Evolutionary conservation across 1,140 invertebrate species (phyloP).

Genomic region (Cotesia vestalis): DNA sequence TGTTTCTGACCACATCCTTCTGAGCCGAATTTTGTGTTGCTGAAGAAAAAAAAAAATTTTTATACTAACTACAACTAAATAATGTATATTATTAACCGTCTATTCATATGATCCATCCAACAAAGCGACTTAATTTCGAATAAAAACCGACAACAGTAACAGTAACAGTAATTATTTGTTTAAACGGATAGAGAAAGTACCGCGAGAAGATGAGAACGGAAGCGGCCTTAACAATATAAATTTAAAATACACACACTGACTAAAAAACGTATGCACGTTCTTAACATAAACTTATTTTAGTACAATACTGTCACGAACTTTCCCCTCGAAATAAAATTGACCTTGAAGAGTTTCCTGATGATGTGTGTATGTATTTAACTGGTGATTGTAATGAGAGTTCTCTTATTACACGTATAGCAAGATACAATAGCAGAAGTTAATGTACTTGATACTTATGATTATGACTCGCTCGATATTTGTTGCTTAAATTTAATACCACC

Average conservation of each 20-base stretch:
- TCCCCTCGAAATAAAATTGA: conserved; percentile 40
- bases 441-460: too few species aligned
- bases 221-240: background rate
- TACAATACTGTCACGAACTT: conserved; percentile 40
- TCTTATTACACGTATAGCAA: too few species aligned
- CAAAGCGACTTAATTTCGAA: background rate
- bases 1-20: conserved; percentile 54
- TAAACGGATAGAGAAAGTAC: background rate
- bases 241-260: background rate
- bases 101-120: too few species aligned
- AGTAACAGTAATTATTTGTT: too few species aligned
- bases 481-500: background rate
- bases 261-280: conserved; percentile 18
- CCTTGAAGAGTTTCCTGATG: conserved; percentile 41
- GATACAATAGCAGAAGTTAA: too few species aligned
- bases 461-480: background rate
- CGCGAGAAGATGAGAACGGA: background rate
- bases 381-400: background rate
- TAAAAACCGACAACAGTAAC: too few species aligned
- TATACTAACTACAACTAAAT: background rate
- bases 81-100: background rate
- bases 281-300: conserved; percentile 1
- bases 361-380: conserved; percentile 1
- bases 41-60: conserved; percentile 38
- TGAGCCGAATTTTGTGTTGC: conserved; percentile 56